A percentile compares a stretch with the other conserved stretches of the same genome.
Conservation (phyloP, 2,113 vertebrate genomes). For the Junco hyemalis region DNA sequence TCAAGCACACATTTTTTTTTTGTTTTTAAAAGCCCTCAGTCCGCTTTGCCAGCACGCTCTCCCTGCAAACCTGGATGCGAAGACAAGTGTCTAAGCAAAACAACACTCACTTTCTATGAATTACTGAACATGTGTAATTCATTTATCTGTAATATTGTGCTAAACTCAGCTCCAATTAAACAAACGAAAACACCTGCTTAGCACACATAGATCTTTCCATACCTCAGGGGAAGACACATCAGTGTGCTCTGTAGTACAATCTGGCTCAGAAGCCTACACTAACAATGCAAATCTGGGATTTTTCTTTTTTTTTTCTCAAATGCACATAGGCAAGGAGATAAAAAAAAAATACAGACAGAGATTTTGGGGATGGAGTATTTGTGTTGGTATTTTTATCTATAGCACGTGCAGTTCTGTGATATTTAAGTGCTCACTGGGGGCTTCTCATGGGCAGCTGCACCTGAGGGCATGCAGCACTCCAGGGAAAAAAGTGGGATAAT, state of each 20-base stretch:
- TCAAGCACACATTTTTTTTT: conserved; percentile 67
- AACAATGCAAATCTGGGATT: conserved; percentile 39
- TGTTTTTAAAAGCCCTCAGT: conserved; percentile 49
- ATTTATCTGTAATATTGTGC: conserved; percentile 74
- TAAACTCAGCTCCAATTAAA: conserved; percentile 77
- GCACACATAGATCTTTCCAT: conserved; percentile 71
- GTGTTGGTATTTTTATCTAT: background rate
- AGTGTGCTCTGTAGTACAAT: conserved; percentile 40
- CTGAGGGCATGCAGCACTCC: background rate
- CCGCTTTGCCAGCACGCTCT: conserved; percentile 68
- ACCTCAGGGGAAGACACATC: conserved; percentile 76
- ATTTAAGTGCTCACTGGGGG: background rate
- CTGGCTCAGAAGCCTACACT: conserved; percentile 46
- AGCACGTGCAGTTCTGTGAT: background rate
- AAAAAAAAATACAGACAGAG: background rate
- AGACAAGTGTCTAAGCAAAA: conserved; percentile 73
- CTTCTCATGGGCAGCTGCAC: background rate
- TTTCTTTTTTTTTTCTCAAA: background rate
- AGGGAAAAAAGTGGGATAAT: background rate
- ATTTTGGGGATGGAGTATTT: background rate
- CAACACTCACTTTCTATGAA: conserved; percentile 79
- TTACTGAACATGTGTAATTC: conserved; percentile 79
- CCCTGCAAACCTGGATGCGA: conserved; percentile 69
- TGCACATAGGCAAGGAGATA: background rate
- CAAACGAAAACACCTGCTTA: conserved; percentile 81